Conservation (phyloP, 2,797 vertebrate genomes). For the Trematomus bernacchii region DNA sequence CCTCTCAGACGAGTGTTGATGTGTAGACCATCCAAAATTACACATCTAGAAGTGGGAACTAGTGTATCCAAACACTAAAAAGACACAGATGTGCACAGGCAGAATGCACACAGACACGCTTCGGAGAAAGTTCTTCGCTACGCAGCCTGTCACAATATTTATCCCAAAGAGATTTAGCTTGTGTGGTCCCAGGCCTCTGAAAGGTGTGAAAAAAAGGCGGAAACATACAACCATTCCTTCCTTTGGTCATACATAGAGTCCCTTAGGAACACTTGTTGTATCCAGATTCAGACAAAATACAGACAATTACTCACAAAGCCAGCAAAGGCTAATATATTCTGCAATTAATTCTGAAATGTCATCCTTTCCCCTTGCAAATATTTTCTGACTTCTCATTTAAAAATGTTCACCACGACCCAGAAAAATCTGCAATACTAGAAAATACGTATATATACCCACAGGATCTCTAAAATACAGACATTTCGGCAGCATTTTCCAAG, state of each 20-base stretch:
- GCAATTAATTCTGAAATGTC: conserved; percentile 80
- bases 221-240: conserved; percentile 44
- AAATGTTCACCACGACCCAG: conserved; percentile 51
- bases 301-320: conserved; percentile 57
- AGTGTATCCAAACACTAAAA: conserved; percentile 14
- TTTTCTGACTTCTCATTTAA: conserved; percentile 59
- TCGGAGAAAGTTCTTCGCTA: conserved; percentile 22
- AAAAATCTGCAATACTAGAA: neutral
- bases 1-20: neutral
- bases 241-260: conserved; percentile 51
- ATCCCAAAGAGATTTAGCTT: conserved; percentile 45
- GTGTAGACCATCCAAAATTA: conserved; percentile 21
- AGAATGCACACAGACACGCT: conserved; percentile 18
- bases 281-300: conserved; percentile 66
- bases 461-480: conserved; percentile 15
- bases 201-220: conserved; percentile 26
- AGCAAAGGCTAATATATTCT: conserved; percentile 76
- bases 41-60: conserved; percentile 23
- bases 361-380: conserved; percentile 62
- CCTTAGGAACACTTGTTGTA: conserved; percentile 43
- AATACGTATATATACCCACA: conserved; percentile 23
- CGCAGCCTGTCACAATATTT: conserved; percentile 57
- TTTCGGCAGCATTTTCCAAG: conserved; percentile 16
- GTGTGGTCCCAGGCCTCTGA: conserved; percentile 43
- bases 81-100: conserved; percentile 25